phyloP scores from a whole-genome alignment of 2,888 invertebrate genomes.

The Himalopsyche japonica region DNA sequence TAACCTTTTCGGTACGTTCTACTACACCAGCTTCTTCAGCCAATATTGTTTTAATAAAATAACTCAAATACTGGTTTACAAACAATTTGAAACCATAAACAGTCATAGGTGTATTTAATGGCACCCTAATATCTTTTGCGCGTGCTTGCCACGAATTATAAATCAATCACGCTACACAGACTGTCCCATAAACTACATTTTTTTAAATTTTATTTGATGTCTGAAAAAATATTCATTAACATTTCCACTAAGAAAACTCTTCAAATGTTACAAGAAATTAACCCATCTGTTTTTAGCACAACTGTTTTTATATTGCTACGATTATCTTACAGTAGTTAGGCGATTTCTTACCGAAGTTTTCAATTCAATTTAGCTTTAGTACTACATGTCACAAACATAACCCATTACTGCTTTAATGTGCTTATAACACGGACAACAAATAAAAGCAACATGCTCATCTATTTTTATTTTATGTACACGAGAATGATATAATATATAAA shows the following conservation, averaged over 20 bases:
- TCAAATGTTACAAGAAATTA: not conserved
- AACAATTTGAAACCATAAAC: constrained; percentile 29
- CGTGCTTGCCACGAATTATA: constrained; percentile 32
- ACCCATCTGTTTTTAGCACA: not conserved
- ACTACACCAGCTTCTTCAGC: constrained; percentile 2
- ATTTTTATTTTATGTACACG: no score
- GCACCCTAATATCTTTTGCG: constrained; percentile 32
- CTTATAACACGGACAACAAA: no score
- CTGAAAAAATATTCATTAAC: not conserved
- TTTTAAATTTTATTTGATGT: not conserved
- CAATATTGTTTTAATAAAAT: constrained; percentile 31
- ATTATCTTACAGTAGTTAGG: no score
- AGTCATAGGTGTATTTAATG: constrained; percentile 29
- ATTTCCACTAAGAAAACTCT: not conserved
- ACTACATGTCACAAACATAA: not conserved
- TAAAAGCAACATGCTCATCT: no score
- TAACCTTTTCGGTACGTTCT: not conserved
- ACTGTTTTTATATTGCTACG: not conserved
- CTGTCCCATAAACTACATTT: not conserved
- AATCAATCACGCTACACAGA: constrained; percentile 27
- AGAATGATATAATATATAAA: no score
- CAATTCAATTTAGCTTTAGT: no score
- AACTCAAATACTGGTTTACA: constrained; percentile 14
- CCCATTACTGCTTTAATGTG: not conserved
- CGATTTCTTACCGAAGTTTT: no score